These are phyloP conservation scores for Cetonia aurata DNA, from an alignment of 2,888 invertebrate species.

Conservation along the genomic window DNA sequence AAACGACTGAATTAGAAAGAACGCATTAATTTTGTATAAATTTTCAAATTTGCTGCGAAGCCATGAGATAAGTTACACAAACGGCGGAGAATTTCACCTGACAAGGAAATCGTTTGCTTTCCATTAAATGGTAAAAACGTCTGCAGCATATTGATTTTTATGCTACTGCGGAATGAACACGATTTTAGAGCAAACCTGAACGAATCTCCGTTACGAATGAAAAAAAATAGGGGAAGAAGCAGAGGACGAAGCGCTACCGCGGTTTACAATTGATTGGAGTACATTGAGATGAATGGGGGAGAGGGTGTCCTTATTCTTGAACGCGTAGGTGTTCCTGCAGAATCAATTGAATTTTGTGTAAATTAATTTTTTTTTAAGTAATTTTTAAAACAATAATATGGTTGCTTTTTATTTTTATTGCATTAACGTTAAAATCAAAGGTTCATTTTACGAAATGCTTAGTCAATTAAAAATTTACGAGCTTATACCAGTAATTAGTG, in stretches of 20 bases:
- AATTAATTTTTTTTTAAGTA: too few relatives aligned
- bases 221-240: slow-evolving; percentile 14
- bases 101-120: slow-evolving; percentile 12
- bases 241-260: not conserved
- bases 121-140: slow-evolving; percentile 19
- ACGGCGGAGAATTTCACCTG: not conserved
- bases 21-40: too few relatives aligned
- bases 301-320: not conserved
- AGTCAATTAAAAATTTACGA: too few relatives aligned
- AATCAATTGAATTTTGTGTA: too few relatives aligned
- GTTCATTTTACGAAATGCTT: too few relatives aligned
- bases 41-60: too few relatives aligned
- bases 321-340: not conserved
- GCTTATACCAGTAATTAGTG: too few relatives aligned
- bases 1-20: too few relatives aligned
- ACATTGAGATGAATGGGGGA: slow-evolving; percentile 12
- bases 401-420: too few relatives aligned
- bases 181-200: not conserved
- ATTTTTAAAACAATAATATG: too few relatives aligned
- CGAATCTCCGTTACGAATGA: slow-evolving; percentile 20
- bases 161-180: slow-evolving; percentile 5
- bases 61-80: not conserved
- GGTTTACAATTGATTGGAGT: slow-evolving; percentile 18
- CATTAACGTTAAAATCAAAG: too few relatives aligned
- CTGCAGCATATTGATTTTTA: slow-evolving; percentile 30